Evolutionary conservation across 2,113 vertebrate species (phyloP).

Genomic region (Xiphophorus hellerii): DNA sequence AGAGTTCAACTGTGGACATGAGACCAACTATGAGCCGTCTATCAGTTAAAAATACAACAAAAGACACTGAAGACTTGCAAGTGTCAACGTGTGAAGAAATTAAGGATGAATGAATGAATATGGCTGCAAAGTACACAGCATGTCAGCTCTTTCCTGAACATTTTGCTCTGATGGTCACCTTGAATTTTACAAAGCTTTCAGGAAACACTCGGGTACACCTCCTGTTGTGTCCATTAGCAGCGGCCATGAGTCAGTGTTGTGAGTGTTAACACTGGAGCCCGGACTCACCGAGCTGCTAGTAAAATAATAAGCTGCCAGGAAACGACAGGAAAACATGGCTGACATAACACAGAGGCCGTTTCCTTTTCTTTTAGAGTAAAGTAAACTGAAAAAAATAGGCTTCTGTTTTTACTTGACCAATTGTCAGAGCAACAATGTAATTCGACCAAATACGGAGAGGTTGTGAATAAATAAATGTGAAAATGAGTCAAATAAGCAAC

Average conservation of each 20-base stretch:
- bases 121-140: not conserved
- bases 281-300: slow-evolving; percentile 13
- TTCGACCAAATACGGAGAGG: not conserved
- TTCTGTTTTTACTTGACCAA: slow-evolving; percentile 1
- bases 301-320: slow-evolving; percentile 31
- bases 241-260: slow-evolving; percentile 30
- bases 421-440: not conserved
- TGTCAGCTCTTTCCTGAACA: slow-evolving; percentile 13
- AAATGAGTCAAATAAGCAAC: not conserved
- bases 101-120: not conserved
- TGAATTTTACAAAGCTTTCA: slow-evolving; percentile 33
- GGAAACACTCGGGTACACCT: not conserved
- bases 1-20: no score
- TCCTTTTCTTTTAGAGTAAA: slow-evolving; percentile 32
- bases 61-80: not conserved
- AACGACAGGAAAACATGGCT: slow-evolving; percentile 2
- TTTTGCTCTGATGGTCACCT: slow-evolving; percentile 1
- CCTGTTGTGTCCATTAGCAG: slow-evolving; percentile 30
- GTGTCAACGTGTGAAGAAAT: not conserved
- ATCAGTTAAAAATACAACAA: not conserved
- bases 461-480: not conserved
- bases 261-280: slow-evolving; percentile 19
- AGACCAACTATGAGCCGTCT: no score
- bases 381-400: slow-evolving; percentile 15
- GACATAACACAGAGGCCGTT: slow-evolving; percentile 6